Evolutionary conservation across 2,797 vertebrate genomes (phyloP), one percentile per base, ranked within the genome.

Genomic region (Gymnothorax javanicus): DNA sequence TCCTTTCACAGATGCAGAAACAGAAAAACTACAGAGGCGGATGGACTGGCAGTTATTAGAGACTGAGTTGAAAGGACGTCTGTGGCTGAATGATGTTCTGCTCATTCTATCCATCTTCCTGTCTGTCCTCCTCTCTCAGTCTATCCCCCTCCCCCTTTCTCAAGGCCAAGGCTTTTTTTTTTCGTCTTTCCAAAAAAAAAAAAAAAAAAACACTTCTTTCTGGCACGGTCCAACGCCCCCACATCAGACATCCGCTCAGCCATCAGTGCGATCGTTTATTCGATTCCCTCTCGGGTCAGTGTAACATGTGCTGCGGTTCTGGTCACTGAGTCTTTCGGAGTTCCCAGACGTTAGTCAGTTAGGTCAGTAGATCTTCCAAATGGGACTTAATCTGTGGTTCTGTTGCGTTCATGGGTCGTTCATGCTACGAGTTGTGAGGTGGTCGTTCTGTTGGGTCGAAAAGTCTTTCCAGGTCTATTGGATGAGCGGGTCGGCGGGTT

Each of bases 401-500:
- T 43, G 33, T 43, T 43, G 33, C 33, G 33, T 43, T 43, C 2
- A 43, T 43, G 33, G 33, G 33, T 43, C 33, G 33, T 1, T 43
- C 33, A 43, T 43, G 33, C 33, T 43, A 43, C 33, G 33, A 43
- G 33, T 43, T 43, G 33, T 43, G 33, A 43, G 33, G 33, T 43
- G 33, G 54, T 12, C 8, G 8, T 25, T 83, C 25, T 15, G n/a
- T 54, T 33, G 56, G n/a, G 56, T 4, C 12, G 56, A 4, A 0
- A n/a, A 4, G 1, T 58, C 58, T 54, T 20, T 20, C 23, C 3
- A 43, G 33, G 33, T 43, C 33, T 43, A 43, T 43, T 43, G 33
- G 33, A 43, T 43, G 33, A 43, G 2, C 33, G 2, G 33, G 33
- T 43, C 2, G 33, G 2, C 0, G 67, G 85, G 79, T 95, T 90